Percentiles rank a stretch among this genome's conserved stretches.
These are phyloP conservation scores for Seira sanloemensis DNA, from an alignment of 2,888 invertebrate genomes.

Conservation along the genomic window DNA sequence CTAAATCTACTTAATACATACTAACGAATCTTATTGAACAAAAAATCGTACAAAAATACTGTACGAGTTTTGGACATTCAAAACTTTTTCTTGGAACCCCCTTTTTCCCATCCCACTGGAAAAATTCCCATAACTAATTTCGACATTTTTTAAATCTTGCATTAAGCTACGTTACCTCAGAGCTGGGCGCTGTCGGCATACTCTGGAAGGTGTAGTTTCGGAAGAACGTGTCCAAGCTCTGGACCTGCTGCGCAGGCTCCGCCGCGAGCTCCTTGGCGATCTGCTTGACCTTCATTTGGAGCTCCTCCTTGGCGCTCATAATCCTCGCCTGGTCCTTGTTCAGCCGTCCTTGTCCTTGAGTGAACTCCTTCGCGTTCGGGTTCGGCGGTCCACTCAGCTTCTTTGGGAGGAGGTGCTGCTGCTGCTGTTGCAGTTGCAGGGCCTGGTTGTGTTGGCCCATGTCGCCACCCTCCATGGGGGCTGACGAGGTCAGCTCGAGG, in stretches of 20 bases:
- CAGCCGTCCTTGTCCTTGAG: background rate
- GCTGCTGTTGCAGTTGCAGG: no score
- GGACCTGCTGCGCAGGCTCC: conserved; percentile 65
- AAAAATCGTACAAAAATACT: no score
- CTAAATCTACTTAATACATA: background rate
- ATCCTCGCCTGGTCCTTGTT: conserved; percentile 12
- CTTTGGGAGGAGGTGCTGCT: background rate
- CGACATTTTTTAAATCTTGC: background rate
- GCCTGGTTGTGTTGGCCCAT: no score
- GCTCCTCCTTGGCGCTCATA: conserved; percentile 69
- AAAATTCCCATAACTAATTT: no score
- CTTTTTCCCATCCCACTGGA: no score
- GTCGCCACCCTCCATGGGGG: no score
- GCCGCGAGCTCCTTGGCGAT: conserved; percentile 70
- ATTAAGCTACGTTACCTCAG: conserved; percentile 25
- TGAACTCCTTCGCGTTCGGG: conserved; percentile 9
- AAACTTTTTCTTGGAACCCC: no score
- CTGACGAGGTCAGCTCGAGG: no score
- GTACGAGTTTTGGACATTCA: no score
- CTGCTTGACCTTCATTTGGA: conserved; percentile 70
- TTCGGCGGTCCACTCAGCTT: background rate
- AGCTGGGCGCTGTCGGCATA: conserved; percentile 42
- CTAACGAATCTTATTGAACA: no score
- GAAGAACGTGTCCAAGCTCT: conserved; percentile 68
- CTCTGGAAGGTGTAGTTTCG: conserved; percentile 65